Percentiles rank a stretch among this genome's conserved stretches.
phyloP scores from a whole-genome alignment of 2,113 vertebrate genomes.

The Himantopus leucocephalus region DNA sequence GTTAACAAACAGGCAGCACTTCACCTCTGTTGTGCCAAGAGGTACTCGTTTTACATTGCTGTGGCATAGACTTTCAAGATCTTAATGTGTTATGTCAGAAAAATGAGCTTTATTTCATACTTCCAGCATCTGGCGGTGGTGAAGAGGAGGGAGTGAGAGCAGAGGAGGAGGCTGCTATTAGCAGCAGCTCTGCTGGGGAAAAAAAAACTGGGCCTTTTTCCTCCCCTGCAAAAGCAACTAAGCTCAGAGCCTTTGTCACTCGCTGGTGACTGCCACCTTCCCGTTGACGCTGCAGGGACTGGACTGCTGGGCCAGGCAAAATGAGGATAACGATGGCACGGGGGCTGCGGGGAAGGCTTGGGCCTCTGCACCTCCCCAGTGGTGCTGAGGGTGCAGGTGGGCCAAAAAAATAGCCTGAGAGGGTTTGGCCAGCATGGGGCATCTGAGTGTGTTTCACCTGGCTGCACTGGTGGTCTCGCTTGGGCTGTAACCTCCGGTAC shows the following conservation, averaged over 20 bases:
- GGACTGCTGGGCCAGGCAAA: slow-evolving; percentile 67
- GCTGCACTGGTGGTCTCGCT: fast-evolving
- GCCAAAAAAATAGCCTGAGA: not conserved
- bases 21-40: not conserved
- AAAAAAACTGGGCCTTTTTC: not conserved
- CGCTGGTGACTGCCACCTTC: slow-evolving; percentile 65
- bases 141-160: not conserved
- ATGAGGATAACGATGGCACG: slow-evolving; percentile 58
- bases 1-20: not conserved
- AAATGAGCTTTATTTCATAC: slow-evolving; percentile 20
- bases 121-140: not conserved
- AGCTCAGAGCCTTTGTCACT: slow-evolving; percentile 77
- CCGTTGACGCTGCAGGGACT: slow-evolving; percentile 60
- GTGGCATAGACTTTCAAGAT: slow-evolving; percentile 4
- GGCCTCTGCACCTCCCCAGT: not conserved
- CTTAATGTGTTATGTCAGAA: slow-evolving; percentile 3
- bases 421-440: not conserved
- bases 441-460: not conserved
- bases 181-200: not conserved
- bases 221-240: slow-evolving; percentile 47
- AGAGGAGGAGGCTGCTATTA: not conserved
- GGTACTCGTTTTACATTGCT: not conserved
- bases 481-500: not conserved
- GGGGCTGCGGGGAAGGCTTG: not conserved
- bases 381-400: not conserved